A percentile compares a stretch with the other conserved stretches of the same genome.
These are phyloP conservation scores for Coreius guichenoti DNA, from an alignment of 2,797 vertebrate genomes.

Conservation along the genomic window DNA sequence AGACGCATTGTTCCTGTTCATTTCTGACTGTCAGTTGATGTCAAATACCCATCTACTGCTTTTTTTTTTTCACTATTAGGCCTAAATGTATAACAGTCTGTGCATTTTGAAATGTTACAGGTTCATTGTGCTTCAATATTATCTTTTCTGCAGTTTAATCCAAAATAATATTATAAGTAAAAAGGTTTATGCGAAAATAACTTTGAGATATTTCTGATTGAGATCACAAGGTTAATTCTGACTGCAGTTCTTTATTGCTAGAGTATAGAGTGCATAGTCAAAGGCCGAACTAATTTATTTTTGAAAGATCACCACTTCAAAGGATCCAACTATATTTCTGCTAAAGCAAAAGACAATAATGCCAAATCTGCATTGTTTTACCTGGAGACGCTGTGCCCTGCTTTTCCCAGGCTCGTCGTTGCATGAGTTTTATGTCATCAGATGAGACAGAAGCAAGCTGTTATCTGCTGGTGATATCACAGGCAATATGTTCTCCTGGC, in stretches of 20 bases:
- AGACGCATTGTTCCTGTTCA: background rate
- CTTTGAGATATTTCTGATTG: slow-evolving; percentile 15
- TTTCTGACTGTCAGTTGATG: slow-evolving; percentile 6
- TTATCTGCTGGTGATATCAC: slow-evolving; percentile 61
- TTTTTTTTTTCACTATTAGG: background rate
- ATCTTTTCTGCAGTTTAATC: slow-evolving; percentile 18
- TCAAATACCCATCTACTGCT: background rate
- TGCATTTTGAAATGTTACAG: background rate
- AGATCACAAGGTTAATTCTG: slow-evolving; percentile 34
- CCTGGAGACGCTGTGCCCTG: slow-evolving; percentile 20
- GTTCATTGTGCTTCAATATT: background rate
- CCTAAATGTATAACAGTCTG: background rate
- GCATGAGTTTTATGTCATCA: slow-evolving; percentile 45
- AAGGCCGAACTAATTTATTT: slow-evolving; percentile 33
- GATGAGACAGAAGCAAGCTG: slow-evolving; percentile 40
- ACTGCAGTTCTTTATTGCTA: background rate
- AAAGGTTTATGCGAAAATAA: background rate
- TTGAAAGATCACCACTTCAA: slow-evolving; percentile 41
- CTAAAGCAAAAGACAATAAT: slow-evolving; percentile 37
- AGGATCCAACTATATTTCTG: background rate
- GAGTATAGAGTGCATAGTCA: slow-evolving; percentile 24
- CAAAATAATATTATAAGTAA: background rate
- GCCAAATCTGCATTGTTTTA: slow-evolving; percentile 42
- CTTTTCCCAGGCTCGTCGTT: slow-evolving; percentile 5
- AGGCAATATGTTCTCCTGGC: slow-evolving; percentile 68